Evolutionary conservation across 1,140 invertebrate species (phyloP).

Genomic region (Drosophila dunni): DNA sequence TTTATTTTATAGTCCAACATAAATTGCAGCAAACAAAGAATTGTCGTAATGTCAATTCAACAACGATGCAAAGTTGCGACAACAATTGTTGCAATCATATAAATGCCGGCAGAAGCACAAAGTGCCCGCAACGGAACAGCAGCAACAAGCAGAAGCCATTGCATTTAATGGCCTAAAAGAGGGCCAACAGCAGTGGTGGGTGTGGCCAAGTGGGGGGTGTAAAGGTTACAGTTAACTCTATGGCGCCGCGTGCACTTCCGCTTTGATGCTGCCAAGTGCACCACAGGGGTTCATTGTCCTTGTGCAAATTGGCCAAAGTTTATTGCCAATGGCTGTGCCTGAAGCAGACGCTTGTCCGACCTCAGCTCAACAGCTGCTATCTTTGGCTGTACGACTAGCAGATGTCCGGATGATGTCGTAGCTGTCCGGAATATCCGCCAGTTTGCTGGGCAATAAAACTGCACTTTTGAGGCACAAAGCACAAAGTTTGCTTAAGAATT

Average conservation of each 20-base stretch:
- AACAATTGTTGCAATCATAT: no score
- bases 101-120: constrained; percentile 52
- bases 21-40: constrained; percentile 66
- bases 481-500: constrained; percentile 80
- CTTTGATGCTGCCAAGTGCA: constrained; percentile 71
- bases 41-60: constrained; percentile 66
- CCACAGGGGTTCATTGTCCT: constrained; percentile 81
- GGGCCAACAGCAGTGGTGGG: no score
- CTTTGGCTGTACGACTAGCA: not conserved
- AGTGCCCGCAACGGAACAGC: constrained; percentile 7
- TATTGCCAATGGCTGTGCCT: constrained; percentile 62
- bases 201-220: constrained; percentile 2
- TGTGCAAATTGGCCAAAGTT: constrained; percentile 81
- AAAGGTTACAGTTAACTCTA: constrained; percentile 9
- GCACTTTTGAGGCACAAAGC: constrained; percentile 65
- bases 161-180: constrained; percentile 16
- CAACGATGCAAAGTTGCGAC: constrained; percentile 31
- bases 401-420: constrained; percentile 2
- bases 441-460: constrained; percentile 68
- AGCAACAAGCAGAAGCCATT: constrained; percentile 3
- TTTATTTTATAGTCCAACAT: constrained; percentile 74
- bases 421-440: not conserved
- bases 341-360: constrained; percentile 44
- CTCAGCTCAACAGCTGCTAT: constrained; percentile 28
- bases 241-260: constrained; percentile 37